Base-by-base conservation (phyloP, 2,113 vertebrate species). In the Cololabis saira region DNA sequence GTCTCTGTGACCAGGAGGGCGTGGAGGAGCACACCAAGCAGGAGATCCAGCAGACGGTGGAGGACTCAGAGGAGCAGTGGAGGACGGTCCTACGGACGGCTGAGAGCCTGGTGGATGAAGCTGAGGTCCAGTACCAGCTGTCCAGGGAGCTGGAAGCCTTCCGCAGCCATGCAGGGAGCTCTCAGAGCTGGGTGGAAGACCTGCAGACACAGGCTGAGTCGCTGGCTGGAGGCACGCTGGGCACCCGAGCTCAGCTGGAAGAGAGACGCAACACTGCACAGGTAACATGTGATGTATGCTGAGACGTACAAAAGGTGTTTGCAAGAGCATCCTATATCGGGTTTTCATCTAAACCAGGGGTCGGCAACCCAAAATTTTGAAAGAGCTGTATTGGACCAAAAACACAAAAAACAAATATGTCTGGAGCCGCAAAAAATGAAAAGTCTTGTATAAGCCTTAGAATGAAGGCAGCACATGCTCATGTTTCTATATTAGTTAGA, bases 61-160 rank as follows among this genome's bases (percentile, higher is more conserved):
- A 17, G 8, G 82, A 78, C 2, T 55, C 71, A 1, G 81, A 91
- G 67, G 76, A 88, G 67, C 71, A 78, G 55, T 91, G 90, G 90
- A 81, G 18, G 27, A 72, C 11, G 1, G 24, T 90, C 30, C 73
- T 91, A 48, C 71, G 71, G 66, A 50, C 40, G 0, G 89, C 89
- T 0, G 86, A 91, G 51, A 21, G 81, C 49, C 24, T 56, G 1
- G 65, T 83, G 54, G 60, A 68, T 22, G 77, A 84, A 67, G 87
- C 86, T 0, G 81, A 93, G 75, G 41, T 81, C 19, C 87, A 80
- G 27, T 87, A 85, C 65, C 83, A 67, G 0, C 76, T 93, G 10
- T 77, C 74, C 67, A 86, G 67, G 64, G 89, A 92, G 71, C 70
- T 88, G 49, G 71, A 86, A 30, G 51, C 22, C 33, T 89, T 93